Conservation (phyloP, 2,888 invertebrate genomes). For the Drosophila limbata region DNA sequence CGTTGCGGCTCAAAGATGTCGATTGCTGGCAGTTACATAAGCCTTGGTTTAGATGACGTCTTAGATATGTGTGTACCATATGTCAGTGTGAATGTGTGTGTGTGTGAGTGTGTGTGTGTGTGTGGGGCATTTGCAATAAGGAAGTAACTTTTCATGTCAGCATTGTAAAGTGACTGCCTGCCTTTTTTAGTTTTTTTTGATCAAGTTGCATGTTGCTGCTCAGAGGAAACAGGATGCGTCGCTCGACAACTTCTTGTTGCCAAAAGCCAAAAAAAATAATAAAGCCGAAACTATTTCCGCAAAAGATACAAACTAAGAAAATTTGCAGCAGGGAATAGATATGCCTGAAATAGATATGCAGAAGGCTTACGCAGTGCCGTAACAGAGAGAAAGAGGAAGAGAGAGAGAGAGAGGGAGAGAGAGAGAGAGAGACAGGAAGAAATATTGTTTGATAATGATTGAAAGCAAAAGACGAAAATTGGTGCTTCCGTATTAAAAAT, state of each 20-base stretch:
- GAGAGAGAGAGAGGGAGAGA: background rate
- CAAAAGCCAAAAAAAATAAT: slow-evolving; percentile 18
- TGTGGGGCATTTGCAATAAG: slow-evolving; percentile 72
- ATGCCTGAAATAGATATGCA: slow-evolving; percentile 2
- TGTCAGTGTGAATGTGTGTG: slow-evolving; percentile 5
- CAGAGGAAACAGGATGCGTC: slow-evolving; percentile 70
- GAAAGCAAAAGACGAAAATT: background rate
- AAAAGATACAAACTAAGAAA: slow-evolving; percentile 15
- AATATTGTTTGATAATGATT: background rate
- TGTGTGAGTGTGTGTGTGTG: slow-evolving; percentile 32
- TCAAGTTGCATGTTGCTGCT: slow-evolving; percentile 42
- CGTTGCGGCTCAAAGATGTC: slow-evolving; percentile 63
- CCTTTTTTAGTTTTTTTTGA: slow-evolving; percentile 29
- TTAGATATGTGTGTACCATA: slow-evolving; percentile 54
- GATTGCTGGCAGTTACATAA: slow-evolving; percentile 73
- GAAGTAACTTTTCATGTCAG: slow-evolving; percentile 77
- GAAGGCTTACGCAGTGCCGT: background rate
- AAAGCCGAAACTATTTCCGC: slow-evolving; percentile 53
- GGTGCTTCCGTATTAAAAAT: background rate
- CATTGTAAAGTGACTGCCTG: slow-evolving; percentile 52
- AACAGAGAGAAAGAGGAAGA: no score
- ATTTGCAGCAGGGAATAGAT: background rate
- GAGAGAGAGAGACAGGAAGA: background rate
- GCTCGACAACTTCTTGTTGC: slow-evolving; percentile 66
- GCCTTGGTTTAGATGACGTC: slow-evolving; percentile 79